Conservation (phyloP, 2,113 vertebrate species). For the Oncorhynchus kisutch region DNA sequence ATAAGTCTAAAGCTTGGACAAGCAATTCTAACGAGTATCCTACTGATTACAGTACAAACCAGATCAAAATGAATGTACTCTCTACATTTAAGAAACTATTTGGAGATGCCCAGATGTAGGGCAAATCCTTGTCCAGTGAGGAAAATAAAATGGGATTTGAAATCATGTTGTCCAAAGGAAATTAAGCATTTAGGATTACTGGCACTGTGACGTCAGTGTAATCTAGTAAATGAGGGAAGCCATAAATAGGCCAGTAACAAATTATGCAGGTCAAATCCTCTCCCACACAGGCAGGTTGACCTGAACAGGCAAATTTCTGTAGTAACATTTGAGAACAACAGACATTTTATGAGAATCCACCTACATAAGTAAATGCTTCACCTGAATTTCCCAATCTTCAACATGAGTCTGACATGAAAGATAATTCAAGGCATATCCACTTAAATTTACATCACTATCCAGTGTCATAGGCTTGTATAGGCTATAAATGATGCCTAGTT, state of each 20-base stretch:
- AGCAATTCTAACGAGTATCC: too few species aligned
- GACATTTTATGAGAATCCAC: neutral
- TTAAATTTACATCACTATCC: too few species aligned
- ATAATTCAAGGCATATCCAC: too few species aligned
- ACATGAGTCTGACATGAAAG: too few species aligned
- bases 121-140: neutral
- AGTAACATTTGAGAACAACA: neutral
- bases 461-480: too few species aligned
- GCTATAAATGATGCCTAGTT: too few species aligned
- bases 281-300: constrained; percentile 19
- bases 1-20: too few species aligned
- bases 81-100: neutral
- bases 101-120: neutral
- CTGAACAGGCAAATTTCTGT: constrained; percentile 11
- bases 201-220: constrained; percentile 26
- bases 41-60: too few species aligned
- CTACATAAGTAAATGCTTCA: too few species aligned
- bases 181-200: constrained; percentile 41
- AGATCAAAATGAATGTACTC: neutral
- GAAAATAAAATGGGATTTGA: constrained; percentile 1
- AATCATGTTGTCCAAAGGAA: neutral
- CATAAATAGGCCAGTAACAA: constrained; percentile 31
- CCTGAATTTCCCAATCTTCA: too few species aligned
- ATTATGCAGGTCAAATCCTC: constrained; percentile 40
- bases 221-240: constrained; percentile 42